A percentile compares a stretch with the other conserved stretches of the same genome.
Conservation (phyloP, 2,888 invertebrate genomes). For the Malthinus flaveolus region DNA sequence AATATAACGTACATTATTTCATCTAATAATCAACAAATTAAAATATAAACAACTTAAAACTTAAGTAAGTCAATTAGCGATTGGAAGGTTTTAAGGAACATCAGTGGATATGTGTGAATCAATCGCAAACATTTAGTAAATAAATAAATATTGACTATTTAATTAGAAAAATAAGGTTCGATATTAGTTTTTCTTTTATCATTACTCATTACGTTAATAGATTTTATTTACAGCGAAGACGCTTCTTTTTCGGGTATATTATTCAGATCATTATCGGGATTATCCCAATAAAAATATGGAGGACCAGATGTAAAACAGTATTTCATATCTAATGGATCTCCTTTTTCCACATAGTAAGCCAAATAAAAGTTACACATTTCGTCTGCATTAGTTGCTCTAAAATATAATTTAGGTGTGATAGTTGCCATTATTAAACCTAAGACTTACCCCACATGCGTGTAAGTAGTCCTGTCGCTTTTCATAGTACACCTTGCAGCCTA, state of each 20-base stretch:
- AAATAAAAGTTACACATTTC: conserved; percentile 97
- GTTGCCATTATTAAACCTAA: not conserved
- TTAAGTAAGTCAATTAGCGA: too few relatives aligned
- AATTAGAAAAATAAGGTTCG: too few relatives aligned
- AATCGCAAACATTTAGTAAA: too few relatives aligned
- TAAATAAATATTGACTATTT: too few relatives aligned
- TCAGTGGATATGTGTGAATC: too few relatives aligned
- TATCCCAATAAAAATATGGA: conserved; percentile 81
- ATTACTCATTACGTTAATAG: too few relatives aligned
- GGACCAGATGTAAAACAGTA: conserved; percentile 86
- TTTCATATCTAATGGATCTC: conserved; percentile 73
- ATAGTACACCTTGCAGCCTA: conserved; percentile 91
- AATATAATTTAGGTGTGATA: conserved; percentile 21
- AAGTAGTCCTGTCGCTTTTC: conserved; percentile 69
- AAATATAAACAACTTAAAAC: too few relatives aligned
- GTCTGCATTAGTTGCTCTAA: conserved; percentile 79
- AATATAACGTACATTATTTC: too few relatives aligned
- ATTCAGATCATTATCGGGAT: conserved; percentile 64
- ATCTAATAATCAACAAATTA: too few relatives aligned
- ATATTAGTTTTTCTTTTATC: too few relatives aligned
- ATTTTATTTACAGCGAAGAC: conserved; percentile 54
- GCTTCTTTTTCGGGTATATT: conserved; percentile 79
- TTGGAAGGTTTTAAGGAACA: too few relatives aligned
- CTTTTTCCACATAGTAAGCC: conserved; percentile 87
- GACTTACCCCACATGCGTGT: conserved; percentile 75